phyloP scores from a whole-genome alignment of 2,888 invertebrate species.

The Frankliniella fusca region DNA sequence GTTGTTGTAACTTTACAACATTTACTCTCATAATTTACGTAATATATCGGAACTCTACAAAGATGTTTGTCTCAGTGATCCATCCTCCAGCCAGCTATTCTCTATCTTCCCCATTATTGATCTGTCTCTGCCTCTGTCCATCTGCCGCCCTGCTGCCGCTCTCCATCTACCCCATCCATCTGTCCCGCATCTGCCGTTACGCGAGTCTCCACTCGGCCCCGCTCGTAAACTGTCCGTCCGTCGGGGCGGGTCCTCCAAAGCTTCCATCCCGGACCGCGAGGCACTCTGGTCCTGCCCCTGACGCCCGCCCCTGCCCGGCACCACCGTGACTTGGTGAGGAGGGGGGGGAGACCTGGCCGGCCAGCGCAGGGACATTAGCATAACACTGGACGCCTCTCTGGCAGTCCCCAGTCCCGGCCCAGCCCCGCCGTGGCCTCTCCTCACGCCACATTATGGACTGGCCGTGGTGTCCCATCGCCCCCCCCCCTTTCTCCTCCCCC shows the following conservation, averaged over 20 bases:
- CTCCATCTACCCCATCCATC: background rate
- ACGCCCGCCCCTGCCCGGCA: background rate
- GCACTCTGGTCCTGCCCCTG: background rate
- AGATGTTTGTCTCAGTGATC: too few relatives aligned
- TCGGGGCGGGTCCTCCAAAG: background rate
- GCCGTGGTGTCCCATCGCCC: background rate
- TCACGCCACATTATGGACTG: conserved; percentile 3
- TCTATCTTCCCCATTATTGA: too few relatives aligned
- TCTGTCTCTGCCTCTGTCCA: too few relatives aligned
- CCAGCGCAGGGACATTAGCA: background rate
- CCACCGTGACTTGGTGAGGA: background rate
- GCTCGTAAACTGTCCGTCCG: too few relatives aligned
- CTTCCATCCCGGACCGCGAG: background rate
- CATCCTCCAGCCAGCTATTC: too few relatives aligned
- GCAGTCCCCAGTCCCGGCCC: background rate
- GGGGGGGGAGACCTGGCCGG: background rate
- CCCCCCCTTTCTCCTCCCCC: background rate
- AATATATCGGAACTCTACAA: too few relatives aligned
- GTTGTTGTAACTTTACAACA: too few relatives aligned
- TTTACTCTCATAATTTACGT: too few relatives aligned
- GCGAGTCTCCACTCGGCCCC: background rate
- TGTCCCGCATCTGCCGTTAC: background rate
- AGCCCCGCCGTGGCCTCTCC: background rate
- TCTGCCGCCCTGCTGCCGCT: background rate
- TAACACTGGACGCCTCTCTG: conserved; percentile 14